Evolutionary conservation across 2,888 invertebrate genomes (phyloP).

Genomic region (Hoplodrina blanda): DNA sequence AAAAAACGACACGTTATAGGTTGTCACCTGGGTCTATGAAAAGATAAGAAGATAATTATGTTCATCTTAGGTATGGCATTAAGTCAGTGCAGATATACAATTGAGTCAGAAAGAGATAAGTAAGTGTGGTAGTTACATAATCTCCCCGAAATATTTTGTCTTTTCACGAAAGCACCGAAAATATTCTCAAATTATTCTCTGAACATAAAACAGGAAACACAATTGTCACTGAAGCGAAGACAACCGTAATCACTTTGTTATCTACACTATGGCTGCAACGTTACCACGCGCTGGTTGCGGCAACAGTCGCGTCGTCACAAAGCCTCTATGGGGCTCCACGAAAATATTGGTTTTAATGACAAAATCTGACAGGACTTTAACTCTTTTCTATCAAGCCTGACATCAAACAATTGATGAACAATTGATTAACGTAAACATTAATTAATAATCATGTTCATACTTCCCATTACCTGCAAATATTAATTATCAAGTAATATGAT

Average conservation of each 20-base stretch:
- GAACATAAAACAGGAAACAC: background rate
- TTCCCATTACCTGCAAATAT: no score
- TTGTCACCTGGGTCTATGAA: no score
- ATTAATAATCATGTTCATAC: no score
- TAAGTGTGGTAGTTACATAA: background rate
- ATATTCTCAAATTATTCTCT: background rate
- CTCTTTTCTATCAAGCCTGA: no score
- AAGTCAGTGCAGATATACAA: background rate
- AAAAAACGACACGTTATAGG: no score
- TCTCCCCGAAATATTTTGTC: background rate
- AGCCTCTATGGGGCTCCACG: no score
- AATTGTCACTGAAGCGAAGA: background rate
- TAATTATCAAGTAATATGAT: no score
- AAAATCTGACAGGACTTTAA: no score
- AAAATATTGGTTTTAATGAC: no score
- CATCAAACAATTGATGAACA: no score
- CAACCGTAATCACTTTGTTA: constrained; percentile 20
- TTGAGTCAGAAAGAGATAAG: no score
- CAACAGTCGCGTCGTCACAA: background rate
- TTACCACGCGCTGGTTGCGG: constrained; percentile 9
- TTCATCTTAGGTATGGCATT: background rate
- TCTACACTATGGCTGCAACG: constrained; percentile 30
- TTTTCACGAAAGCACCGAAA: background rate
- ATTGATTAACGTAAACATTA: no score
- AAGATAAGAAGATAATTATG: background rate